Conservation (phyloP, 2,113 vertebrate genomes). For the Thalassarche chlororhynchos region DNA sequence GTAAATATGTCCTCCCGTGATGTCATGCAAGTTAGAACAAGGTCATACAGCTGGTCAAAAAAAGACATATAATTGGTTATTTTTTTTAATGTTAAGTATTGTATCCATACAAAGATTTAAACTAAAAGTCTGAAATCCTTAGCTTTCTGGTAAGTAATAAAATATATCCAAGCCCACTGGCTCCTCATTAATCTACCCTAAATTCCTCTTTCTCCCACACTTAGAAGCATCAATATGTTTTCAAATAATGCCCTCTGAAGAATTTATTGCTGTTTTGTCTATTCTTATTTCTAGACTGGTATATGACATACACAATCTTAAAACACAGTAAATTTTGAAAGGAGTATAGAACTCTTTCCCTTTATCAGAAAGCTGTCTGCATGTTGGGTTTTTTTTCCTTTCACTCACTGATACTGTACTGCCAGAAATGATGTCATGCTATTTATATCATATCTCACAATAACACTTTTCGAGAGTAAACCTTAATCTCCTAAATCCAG, state of each 20-base stretch:
- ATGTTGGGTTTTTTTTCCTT: neutral
- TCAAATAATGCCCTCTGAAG: neutral
- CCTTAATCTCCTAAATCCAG: slow-evolving; percentile 57
- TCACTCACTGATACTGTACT: slow-evolving; percentile 10
- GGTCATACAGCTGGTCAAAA: neutral
- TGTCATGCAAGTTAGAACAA: neutral
- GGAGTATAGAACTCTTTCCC: neutral
- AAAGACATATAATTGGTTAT: neutral
- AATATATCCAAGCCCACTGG: neutral
- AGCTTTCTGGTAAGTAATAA: neutral
- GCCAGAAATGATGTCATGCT: slow-evolving; percentile 64
- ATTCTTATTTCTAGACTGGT: slow-evolving; percentile 18
- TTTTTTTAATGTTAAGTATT: neutral
- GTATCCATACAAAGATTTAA: neutral
- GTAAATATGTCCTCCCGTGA: neutral
- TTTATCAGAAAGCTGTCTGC: slow-evolving; percentile 19
- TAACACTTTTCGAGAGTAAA: slow-evolving; percentile 60
- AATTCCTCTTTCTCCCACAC: neutral
- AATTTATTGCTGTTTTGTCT: slow-evolving; percentile 55
- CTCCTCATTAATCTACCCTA: neutral
- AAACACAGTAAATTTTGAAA: neutral
- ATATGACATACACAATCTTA: neutral
- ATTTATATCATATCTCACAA: slow-evolving; percentile 65
- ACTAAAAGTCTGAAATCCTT: neutral
- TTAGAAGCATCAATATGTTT: neutral